Percentiles rank a stretch among this genome's conserved stretches.
Evolutionary conservation across 2,888 invertebrate species (phyloP).

Genomic region (Mythimna lalbum): DNA sequence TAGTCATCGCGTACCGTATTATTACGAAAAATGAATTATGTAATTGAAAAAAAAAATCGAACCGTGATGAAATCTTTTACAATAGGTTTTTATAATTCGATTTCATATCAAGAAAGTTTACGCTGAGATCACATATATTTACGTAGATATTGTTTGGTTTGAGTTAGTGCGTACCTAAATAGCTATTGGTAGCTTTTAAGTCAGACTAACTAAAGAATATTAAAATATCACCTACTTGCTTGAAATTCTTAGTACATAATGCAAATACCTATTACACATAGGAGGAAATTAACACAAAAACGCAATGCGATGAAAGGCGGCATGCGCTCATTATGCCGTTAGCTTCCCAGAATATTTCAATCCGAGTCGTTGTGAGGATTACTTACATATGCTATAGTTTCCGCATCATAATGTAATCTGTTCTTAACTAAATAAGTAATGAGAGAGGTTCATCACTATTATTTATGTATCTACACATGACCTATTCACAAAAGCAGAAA

Average conservation of each 20-base stretch:
- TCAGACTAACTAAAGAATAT: neutral
- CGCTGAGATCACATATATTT: neutral
- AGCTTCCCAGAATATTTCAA: constrained; percentile 53
- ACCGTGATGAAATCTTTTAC: constrained; percentile 40
- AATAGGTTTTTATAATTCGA: constrained; percentile 19
- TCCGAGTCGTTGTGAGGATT: constrained; percentile 34
- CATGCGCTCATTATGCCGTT: constrained; percentile 38
- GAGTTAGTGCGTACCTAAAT: no score
- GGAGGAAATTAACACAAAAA: constrained; percentile 28
- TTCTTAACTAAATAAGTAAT: neutral
- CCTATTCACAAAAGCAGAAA: no score
- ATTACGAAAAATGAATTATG: constrained; percentile 54
- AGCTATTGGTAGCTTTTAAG: no score
- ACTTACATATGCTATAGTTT: constrained; percentile 21
- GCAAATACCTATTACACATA: constrained; percentile 17
- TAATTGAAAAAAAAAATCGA: constrained; percentile 54
- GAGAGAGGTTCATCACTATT: no score
- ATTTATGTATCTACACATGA: no score
- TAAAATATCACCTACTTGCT: neutral
- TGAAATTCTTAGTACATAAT: constrained; percentile 1
- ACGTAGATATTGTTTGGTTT: no score
- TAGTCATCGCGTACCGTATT: constrained; percentile 40
- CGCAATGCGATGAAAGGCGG: constrained; percentile 22
- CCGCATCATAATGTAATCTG: constrained; percentile 1
- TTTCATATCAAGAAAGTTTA: constrained; percentile 37